These are phyloP conservation scores for Pycnomerus fuliginosus DNA, from an alignment of 2,888 invertebrate genomes.

Conservation along the genomic window DNA sequence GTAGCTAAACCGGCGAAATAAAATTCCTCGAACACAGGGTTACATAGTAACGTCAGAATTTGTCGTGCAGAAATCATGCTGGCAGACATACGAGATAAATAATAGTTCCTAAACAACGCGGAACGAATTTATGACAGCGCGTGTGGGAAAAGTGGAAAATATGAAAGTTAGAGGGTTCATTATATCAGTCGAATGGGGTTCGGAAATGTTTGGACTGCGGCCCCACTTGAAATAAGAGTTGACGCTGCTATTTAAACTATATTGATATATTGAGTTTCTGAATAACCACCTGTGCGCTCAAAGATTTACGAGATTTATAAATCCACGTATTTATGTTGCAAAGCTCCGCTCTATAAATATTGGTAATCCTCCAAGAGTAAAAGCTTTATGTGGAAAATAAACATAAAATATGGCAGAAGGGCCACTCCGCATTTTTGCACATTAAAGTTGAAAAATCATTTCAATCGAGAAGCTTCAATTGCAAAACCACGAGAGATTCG, in stretches of 20 bases:
- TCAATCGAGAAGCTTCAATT: conserved; percentile 1
- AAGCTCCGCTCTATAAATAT: conserved; percentile 26
- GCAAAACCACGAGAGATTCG: conserved; percentile 11
- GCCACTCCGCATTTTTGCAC: conserved; percentile 16
- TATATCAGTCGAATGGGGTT: conserved; percentile 6
- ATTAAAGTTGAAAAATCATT: conserved; percentile 21
- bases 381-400: conserved; percentile 23
- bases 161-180: conserved; percentile 15
- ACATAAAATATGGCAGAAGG: conserved; percentile 17
- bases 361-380: conserved; percentile 24
- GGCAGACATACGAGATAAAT: conserved; percentile 14
- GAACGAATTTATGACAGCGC: conserved; percentile 15
- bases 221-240: background rate
- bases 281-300: conserved; percentile 24
- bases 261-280: conserved; percentile 22
- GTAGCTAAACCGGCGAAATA: no score
- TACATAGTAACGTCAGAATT: no score
- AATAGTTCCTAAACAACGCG: conserved; percentile 16
- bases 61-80: no score
- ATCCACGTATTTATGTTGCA: conserved; percentile 25
- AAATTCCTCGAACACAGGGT: no score
- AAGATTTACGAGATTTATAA: conserved; percentile 25
- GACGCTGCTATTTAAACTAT: conserved; percentile 6
- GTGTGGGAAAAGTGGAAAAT: conserved; percentile 19
- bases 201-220: conserved; percentile 4